Evolutionary conservation across 1,140 invertebrate species (phyloP).

Genomic region (Drosophila athabasca): DNA sequence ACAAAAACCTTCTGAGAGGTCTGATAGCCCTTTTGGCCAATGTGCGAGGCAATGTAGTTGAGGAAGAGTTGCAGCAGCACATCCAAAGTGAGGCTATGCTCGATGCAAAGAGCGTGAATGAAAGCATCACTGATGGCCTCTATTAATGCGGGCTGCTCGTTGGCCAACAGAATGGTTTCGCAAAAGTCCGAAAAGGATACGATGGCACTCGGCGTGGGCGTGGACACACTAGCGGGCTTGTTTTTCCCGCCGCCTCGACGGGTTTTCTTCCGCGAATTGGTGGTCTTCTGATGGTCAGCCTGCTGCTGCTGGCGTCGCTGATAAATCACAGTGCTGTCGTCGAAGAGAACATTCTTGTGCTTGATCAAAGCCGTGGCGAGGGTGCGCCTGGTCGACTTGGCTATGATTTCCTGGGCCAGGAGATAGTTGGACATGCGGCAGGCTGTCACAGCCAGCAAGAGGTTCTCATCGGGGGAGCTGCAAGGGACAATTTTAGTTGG

Average conservation of each 20-base stretch:
- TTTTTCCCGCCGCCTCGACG: constrained; percentile 31
- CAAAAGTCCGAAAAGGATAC: constrained; percentile 79
- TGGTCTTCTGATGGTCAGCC: constrained; percentile 5
- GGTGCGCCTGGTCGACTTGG: constrained; percentile 58
- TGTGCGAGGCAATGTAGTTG: constrained; percentile 80
- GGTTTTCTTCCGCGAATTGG: constrained; percentile 20
- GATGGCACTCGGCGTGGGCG: constrained; percentile 53
- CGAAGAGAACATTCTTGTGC: constrained; percentile 79
- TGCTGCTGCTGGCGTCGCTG: constrained; percentile 57
- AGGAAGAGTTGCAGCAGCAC: constrained; percentile 75
- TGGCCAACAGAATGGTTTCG: constrained; percentile 76
- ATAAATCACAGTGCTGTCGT: constrained; percentile 74
- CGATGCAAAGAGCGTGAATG: constrained; percentile 77
- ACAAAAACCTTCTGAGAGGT: constrained; percentile 81
- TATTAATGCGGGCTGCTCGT: constrained; percentile 69
- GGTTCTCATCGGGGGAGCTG: constrained; percentile 71
- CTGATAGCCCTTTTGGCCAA: constrained; percentile 80
- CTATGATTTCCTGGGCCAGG: constrained; percentile 69
- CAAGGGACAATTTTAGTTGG: neutral
- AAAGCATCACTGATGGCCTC: constrained; percentile 80
- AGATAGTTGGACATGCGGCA: constrained; percentile 81
- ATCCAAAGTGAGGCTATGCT: constrained; percentile 72
- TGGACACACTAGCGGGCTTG: constrained; percentile 20
- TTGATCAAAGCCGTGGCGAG: constrained; percentile 72
- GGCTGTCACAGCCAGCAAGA: constrained; percentile 73